These are phyloP conservation scores for Epinephelus moara DNA, from an alignment of 2,113 vertebrate genomes.

Conservation along the genomic window DNA sequence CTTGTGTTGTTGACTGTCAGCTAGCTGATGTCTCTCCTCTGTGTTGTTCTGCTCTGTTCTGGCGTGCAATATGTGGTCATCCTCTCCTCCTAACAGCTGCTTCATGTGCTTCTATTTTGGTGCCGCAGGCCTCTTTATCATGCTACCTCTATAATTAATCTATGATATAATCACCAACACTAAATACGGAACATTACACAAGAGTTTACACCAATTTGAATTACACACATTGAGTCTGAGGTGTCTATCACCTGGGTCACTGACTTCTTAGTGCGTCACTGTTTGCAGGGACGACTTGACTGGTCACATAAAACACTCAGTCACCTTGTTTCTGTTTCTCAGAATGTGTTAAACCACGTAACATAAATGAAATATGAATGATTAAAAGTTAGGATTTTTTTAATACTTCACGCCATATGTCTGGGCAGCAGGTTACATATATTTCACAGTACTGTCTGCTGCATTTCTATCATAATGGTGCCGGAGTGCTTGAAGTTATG, in stretches of 20 bases:
- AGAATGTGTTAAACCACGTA: constrained; percentile 1
- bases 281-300: background rate
- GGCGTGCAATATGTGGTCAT: constrained; percentile 68
- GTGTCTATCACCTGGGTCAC: constrained; percentile 27
- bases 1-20: constrained; percentile 74
- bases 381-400: constrained; percentile 13
- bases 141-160: constrained; percentile 67
- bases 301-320: background rate
- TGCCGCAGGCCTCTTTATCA: constrained; percentile 52
- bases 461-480: constrained; percentile 49
- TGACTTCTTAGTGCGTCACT: background rate
- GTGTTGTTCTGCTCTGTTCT: constrained; percentile 63
- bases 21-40: constrained; percentile 64
- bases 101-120: constrained; percentile 66
- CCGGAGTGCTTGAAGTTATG: constrained; percentile 41
- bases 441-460: constrained; percentile 21
- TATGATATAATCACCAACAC: constrained; percentile 52
- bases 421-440: background rate
- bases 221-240: constrained; percentile 23
- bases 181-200: constrained; percentile 57
- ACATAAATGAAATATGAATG: background rate
- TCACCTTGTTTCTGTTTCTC: background rate
- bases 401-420: background rate
- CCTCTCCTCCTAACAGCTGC: constrained; percentile 57
- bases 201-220: constrained; percentile 44